These are phyloP conservation scores for Calcarius ornatus DNA, from an alignment of 2,113 vertebrate species.

Conservation along the genomic window DNA sequence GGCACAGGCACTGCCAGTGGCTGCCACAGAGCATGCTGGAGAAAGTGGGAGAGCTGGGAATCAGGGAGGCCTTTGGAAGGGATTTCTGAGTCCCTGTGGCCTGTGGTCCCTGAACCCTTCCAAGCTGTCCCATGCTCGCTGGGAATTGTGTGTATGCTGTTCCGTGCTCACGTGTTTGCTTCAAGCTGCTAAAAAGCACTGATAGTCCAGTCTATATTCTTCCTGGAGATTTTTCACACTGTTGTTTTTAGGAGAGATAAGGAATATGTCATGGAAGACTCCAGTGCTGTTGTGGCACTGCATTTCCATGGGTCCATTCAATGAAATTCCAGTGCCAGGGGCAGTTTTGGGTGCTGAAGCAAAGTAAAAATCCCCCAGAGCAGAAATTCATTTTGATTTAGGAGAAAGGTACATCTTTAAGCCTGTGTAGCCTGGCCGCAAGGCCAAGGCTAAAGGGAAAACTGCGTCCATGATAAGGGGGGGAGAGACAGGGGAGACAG, in stretches of 20 bases:
- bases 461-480: no score
- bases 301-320: not conserved
- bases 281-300: not conserved
- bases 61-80: not conserved
- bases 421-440: no score
- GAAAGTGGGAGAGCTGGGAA: not conserved
- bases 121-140: not conserved
- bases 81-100: not conserved
- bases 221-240: not conserved
- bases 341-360: not conserved
- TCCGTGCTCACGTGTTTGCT: not conserved
- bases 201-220: not conserved
- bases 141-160: not conserved
- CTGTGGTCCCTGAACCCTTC: not conserved
- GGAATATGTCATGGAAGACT: not conserved
- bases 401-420: no score
- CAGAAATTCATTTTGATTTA: no score
- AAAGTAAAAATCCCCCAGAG: no score
- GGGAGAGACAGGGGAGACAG: no score
- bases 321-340: not conserved
- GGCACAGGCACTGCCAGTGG: no score
- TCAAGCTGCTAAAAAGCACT: not conserved
- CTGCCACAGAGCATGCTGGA: not conserved
- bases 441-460: no score
- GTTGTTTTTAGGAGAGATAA: rapidly evolving